phyloP scores from a whole-genome alignment of 2,888 invertebrate genomes.

The Ephialtes manifestator region DNA sequence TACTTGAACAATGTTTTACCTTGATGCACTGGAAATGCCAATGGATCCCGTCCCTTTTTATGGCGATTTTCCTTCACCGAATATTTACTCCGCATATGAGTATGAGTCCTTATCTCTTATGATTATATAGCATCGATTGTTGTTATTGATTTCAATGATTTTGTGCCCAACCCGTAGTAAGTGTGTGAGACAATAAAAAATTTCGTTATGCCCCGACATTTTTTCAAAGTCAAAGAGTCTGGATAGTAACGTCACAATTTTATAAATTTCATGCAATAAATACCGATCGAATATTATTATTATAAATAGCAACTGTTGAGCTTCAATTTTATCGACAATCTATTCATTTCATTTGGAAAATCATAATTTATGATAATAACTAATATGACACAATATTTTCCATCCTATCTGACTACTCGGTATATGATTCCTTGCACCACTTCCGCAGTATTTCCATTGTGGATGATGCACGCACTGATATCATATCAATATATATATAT shows the following conservation, averaged over 20 bases:
- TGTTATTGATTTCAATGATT: neutral
- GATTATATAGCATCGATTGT: neutral
- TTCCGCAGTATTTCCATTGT: slow-evolving; percentile 8
- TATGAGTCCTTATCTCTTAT: neutral
- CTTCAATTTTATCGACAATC: neutral
- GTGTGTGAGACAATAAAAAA: no score
- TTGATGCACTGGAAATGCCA: neutral
- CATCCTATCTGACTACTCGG: neutral
- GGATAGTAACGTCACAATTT: no score
- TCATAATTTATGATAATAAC: neutral
- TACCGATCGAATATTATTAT: no score
- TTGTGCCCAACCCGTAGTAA: neutral
- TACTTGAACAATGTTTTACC: neutral
- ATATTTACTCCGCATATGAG: neutral
- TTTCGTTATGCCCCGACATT: no score
- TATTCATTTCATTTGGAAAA: neutral
- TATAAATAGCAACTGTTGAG: neutral
- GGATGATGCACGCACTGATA: neutral
- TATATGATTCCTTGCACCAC: neutral
- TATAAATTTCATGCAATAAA: no score
- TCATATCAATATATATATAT: slow-evolving; percentile 41
- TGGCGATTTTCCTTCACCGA: neutral
- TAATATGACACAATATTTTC: neutral
- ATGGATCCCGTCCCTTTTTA: neutral
- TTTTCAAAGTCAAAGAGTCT: no score